Evolutionary conservation across 2,888 invertebrate genomes (phyloP).

Genomic region (Chaetoderma sp.): DNA sequence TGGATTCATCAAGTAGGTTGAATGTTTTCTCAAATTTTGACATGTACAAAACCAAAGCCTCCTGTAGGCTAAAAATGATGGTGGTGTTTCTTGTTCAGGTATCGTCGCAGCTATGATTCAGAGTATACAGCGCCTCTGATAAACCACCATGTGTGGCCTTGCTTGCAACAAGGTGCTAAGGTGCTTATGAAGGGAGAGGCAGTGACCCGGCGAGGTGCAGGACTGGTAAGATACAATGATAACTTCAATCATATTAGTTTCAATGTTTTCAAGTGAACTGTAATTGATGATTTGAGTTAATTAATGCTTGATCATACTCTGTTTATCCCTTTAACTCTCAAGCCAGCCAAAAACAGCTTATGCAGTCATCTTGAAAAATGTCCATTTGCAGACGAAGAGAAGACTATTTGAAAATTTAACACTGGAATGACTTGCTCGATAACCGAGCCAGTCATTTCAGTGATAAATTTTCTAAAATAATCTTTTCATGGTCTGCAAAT

Average conservation of each 20-base stretch:
- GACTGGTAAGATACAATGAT: constrained; percentile 53
- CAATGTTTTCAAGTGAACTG: neutral
- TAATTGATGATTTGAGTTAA: neutral
- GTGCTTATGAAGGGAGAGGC: constrained; percentile 67
- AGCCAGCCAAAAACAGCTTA: neutral
- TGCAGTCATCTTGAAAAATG: neutral
- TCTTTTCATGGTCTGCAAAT: too few species aligned
- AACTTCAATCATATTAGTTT: neutral
- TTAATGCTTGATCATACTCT: neutral
- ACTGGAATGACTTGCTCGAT: too few species aligned
- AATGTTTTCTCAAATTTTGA: too few species aligned
- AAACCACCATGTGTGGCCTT: constrained; percentile 70
- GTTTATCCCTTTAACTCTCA: neutral
- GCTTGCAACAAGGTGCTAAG: constrained; percentile 60
- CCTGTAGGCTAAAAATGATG: too few species aligned
- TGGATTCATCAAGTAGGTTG: too few species aligned
- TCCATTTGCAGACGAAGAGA: neutral
- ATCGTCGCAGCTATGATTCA: constrained; percentile 69
- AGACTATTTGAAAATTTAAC: too few species aligned
- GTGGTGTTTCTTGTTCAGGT: constrained; percentile 48
- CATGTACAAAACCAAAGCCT: too few species aligned
- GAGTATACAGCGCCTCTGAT: constrained; percentile 69
- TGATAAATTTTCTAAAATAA: too few species aligned
- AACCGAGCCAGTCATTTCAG: too few species aligned
- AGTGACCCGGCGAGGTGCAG: constrained; percentile 63